Conservation (phyloP, 2,888 invertebrate species). For the Drosophila flavopinicola region DNA sequence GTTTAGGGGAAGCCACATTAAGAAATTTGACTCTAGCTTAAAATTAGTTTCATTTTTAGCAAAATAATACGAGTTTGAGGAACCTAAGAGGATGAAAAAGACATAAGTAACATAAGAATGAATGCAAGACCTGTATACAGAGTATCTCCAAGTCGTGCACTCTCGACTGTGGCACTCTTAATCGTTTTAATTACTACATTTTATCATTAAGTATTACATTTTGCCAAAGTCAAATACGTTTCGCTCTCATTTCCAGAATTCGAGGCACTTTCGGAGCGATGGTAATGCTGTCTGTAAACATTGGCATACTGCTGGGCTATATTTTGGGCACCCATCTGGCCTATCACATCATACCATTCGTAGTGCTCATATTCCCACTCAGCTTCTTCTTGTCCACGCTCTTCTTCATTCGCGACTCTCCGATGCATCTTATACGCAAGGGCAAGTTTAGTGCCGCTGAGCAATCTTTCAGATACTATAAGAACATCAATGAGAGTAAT, state of each 20-base stretch:
- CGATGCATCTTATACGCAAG: slow-evolving; percentile 73
- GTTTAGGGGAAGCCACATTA: no score
- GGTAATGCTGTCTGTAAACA: slow-evolving; percentile 77
- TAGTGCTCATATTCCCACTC: slow-evolving; percentile 67
- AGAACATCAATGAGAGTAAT: slow-evolving; percentile 63
- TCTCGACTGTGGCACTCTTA: no score
- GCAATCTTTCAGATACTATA: slow-evolving; percentile 77
- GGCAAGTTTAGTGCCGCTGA: slow-evolving; percentile 70
- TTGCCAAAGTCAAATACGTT: no score
- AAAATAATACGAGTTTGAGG: no score
- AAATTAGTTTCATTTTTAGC: no score
- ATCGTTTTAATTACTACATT: no score
- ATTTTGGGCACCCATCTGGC: slow-evolving; percentile 75
- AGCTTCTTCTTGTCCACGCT: slow-evolving; percentile 63
- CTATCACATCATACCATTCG: slow-evolving; percentile 72
- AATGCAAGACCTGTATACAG: no score
- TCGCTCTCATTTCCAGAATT: slow-evolving; percentile 60
- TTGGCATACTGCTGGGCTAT: slow-evolving; percentile 79
- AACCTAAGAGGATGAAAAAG: no score
- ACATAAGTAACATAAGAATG: no score
- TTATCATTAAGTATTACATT: no score
- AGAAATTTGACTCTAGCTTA: no score
- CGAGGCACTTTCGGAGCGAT: slow-evolving; percentile 81
- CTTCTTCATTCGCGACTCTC: slow-evolving; percentile 77
- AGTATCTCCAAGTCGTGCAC: no score